These are phyloP conservation scores for Lycaena phlaeas DNA, from an alignment of 2,888 invertebrate genomes.

Conservation along the genomic window DNA sequence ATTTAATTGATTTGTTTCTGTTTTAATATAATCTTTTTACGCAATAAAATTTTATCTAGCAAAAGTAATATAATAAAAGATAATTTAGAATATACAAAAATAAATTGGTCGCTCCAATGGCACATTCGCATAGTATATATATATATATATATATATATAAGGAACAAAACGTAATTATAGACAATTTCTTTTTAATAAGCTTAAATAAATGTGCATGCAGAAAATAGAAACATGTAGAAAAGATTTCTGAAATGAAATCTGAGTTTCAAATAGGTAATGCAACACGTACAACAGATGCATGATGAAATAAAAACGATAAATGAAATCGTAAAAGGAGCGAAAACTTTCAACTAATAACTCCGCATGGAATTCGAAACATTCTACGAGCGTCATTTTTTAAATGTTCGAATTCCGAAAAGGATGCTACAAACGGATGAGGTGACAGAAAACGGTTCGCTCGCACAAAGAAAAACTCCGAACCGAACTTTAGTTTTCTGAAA, in stretches of 20 bases:
- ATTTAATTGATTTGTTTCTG: too few relatives aligned
- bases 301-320: not conserved
- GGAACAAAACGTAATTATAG: too few relatives aligned
- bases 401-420: conserved; percentile 2
- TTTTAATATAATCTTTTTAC: too few relatives aligned
- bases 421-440: conserved; percentile 25
- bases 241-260: not conserved
- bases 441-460: conserved; percentile 37
- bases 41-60: too few relatives aligned
- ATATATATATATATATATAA: too few relatives aligned
- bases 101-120: too few relatives aligned
- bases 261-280: not conserved
- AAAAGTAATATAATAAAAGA: too few relatives aligned
- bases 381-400: conserved; percentile 3
- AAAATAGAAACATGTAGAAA: too few relatives aligned
- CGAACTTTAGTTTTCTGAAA: conserved; percentile 41
- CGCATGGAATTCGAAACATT: not conserved
- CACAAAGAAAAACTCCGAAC: conserved; percentile 27
- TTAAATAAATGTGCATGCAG: too few relatives aligned
- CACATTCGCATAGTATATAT: too few relatives aligned
- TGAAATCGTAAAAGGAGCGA: not conserved
- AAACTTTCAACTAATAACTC: conserved; percentile 6
- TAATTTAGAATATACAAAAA: too few relatives aligned
- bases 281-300: not conserved
- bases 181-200: too few relatives aligned